Evolutionary conservation across 2,113 vertebrate genomes (phyloP).

Genomic region (Lophochroa leadbeateri): DNA sequence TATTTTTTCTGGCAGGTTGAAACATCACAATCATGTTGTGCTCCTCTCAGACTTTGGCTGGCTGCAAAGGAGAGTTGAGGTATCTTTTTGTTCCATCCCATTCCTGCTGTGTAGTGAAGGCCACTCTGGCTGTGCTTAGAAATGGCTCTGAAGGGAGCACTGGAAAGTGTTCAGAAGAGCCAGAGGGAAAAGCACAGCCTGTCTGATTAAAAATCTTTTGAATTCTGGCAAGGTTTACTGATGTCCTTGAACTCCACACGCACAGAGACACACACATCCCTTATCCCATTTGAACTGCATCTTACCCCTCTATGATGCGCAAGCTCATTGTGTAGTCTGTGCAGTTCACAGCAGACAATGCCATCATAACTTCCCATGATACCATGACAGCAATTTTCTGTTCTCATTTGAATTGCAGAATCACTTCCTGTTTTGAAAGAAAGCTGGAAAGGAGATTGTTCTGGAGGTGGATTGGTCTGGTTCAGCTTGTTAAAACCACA

Average conservation of each 20-base stretch:
- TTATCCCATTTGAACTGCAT: background rate
- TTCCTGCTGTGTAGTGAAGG: background rate
- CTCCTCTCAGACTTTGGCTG: background rate
- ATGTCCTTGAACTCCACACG: background rate
- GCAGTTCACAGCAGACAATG: background rate
- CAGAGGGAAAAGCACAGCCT: background rate
- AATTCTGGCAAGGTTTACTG: background rate
- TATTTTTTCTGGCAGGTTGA: background rate
- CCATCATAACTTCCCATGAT: background rate
- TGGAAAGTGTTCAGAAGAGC: background rate
- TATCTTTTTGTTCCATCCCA: background rate
- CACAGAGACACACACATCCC: background rate
- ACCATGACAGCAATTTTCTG: background rate
- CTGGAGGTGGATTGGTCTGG: constrained; percentile 30
- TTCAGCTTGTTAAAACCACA: constrained; percentile 24
- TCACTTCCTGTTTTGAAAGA: constrained; percentile 28
- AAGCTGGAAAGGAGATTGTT: background rate
- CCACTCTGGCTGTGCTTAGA: background rate
- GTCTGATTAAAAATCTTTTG: background rate
- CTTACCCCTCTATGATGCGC: rapidly evolving
- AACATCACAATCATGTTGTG: background rate
- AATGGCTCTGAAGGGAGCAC: background rate
- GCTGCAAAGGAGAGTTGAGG: background rate
- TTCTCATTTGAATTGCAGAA: constrained; percentile 1
- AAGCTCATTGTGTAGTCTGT: background rate